Evolutionary conservation across 1,140 invertebrate species (phyloP).

Genomic region (Mya arenaria): DNA sequence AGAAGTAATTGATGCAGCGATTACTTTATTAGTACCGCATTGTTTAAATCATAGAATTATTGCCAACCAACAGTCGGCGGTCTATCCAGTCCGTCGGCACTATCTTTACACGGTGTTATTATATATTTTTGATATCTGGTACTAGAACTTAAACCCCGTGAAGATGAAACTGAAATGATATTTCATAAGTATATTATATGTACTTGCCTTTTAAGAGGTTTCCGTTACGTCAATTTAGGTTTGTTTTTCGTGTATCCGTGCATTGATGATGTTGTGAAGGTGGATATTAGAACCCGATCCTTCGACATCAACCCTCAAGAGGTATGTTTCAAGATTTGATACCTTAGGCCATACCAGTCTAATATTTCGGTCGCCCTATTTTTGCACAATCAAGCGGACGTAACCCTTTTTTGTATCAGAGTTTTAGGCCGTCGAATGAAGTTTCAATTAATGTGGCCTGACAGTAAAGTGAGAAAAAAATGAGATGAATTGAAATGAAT

Average conservation of each 20-base stretch:
- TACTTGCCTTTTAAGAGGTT: background rate
- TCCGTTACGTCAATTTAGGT: too few species aligned
- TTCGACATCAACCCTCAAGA: constrained; percentile 47
- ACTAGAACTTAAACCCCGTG: background rate
- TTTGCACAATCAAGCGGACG: too few species aligned
- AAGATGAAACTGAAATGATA: background rate
- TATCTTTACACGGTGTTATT: background rate
- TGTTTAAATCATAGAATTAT: background rate
- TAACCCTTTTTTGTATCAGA: too few species aligned
- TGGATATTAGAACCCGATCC: constrained; percentile 33
- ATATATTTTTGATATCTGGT: background rate
- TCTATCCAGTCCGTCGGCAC: background rate
- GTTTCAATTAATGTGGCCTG: too few species aligned
- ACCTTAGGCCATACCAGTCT: too few species aligned
- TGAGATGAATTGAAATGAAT: too few species aligned
- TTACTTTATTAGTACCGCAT: too few species aligned
- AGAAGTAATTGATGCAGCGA: too few species aligned
- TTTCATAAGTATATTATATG: background rate
- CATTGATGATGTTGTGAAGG: constrained; percentile 33
- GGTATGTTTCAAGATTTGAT: too few species aligned
- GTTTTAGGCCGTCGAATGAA: too few species aligned
- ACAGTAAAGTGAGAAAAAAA: too few species aligned
- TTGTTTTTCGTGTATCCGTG: constrained; percentile 53
- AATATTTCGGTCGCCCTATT: too few species aligned
- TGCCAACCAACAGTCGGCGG: background rate